Percentiles rank a stretch among this genome's conserved stretches.
Evolutionary conservation across 37 sponge, comb jelly and placozoan genomes (phyloP).

Genomic region (Spongia lamella): DNA sequence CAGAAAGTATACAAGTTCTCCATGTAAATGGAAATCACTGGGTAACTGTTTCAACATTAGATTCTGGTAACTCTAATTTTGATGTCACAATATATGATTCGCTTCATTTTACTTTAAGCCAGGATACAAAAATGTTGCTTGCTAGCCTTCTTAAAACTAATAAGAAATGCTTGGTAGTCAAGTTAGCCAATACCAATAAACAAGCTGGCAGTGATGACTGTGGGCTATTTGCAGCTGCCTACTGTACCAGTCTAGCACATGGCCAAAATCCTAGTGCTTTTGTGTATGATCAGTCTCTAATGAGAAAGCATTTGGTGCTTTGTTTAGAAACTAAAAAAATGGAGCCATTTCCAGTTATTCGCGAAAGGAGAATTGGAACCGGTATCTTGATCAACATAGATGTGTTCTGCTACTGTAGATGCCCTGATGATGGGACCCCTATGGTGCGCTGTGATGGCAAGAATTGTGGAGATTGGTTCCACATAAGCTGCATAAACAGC

Average conservation of each 20-base stretch:
- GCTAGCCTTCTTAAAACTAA: neutral
- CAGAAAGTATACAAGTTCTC: neutral
- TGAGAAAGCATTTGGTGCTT: neutral
- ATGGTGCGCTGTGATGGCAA: slow-evolving; percentile 5
- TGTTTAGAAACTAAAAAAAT: neutral
- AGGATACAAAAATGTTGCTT: neutral
- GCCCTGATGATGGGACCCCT: neutral
- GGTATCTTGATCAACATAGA: neutral
- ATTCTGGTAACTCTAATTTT: neutral
- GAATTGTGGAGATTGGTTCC: neutral
- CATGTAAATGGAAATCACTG: slow-evolving; percentile 5
- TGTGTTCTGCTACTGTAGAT: slow-evolving; percentile 4
- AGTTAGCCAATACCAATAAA: neutral
- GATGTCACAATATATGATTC: neutral
- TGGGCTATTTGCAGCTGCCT: slow-evolving; percentile 8
- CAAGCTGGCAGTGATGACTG: slow-evolving; percentile 6
- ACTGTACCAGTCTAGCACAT: slow-evolving; percentile 8
- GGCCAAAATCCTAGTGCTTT: neutral
- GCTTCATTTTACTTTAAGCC: neutral
- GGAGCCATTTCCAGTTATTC: neutral
- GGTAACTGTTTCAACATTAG: neutral
- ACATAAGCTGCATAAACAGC: neutral
- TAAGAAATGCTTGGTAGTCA: neutral
- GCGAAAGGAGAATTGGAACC: neutral
- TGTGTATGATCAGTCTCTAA: neutral